Base-by-base conservation (phyloP, 1,140 invertebrate genomes). In the Aphis gossypii region DNA sequence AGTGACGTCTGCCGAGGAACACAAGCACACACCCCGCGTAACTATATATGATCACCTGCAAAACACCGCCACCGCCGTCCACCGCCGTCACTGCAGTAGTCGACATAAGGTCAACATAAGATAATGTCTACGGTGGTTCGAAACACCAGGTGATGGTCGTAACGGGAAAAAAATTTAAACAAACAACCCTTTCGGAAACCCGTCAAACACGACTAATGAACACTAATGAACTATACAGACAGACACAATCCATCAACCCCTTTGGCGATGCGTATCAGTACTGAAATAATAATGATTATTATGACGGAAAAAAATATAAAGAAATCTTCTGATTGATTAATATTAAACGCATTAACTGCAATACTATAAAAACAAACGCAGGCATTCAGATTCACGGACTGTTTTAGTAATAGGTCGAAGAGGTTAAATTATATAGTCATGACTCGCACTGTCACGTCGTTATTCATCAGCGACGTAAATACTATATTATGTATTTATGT, bases 191-290 rank as follows among this genome's bases (percentile, higher is more conserved):
- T 92, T 92, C 44, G 90, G 90, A 82, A 82, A 92, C 68, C 88
- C 88, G 88, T 90, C 88, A 90, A 90, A 90, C 88, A 90, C 88
- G 88, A 90, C 88, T 92, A 92, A 92, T 92, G 91, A 92, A 92
- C 91, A 92, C 91, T 92, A 92, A 92, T 84, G 91, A 92, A 90
- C 88, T 51, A 41, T 35, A 5, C 82, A 48, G 76, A 92, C 91
- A 84, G 91, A 84, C 48, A 41, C 91, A 48, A 92, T 92, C 82
- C 68, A 92, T 92, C 91, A 92, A 92, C 82, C 44, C 91, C n/a
- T 56, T 60, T 6, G 23, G 23, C 35, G 88, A 90, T 60, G 88
- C 51, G 87, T 89, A 89, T 89, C 87, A 38, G 51, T 90, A 30
- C 48, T n/a, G 25, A 90, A 56, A 56, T 38, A 54, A 89, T 89